Percentiles rank a stretch among this genome's conserved stretches.
Conservation (phyloP, 92 coral and sea anemone species). For the Parazoanthus swiftii region DNA sequence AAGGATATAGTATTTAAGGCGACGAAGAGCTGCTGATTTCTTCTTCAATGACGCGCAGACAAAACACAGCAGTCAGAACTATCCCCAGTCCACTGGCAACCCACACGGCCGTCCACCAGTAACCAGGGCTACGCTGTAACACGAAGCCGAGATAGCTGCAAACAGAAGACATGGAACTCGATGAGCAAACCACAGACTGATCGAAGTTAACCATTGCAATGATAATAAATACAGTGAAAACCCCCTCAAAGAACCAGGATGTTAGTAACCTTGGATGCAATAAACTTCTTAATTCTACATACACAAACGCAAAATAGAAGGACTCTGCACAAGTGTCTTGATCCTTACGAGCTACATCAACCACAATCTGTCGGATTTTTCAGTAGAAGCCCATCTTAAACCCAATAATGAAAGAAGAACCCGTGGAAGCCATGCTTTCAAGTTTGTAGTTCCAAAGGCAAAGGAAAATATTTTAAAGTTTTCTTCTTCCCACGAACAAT, state of each 20-base stretch:
- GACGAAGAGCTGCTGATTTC: conserved; percentile 34
- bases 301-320: too few species aligned
- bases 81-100: conserved; percentile 69
- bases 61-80: conserved; percentile 50
- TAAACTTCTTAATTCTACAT: too few species aligned
- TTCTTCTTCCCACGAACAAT: not conserved
- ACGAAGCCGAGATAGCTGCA: conserved; percentile 82
- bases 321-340: too few species aligned
- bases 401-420: not conserved
- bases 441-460: not conserved
- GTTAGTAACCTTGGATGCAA: too few species aligned
- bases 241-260: too few species aligned
- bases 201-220: not conserved
- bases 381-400: not conserved
- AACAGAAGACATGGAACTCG: not conserved
- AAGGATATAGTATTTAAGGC: not conserved
- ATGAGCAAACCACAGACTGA: not conserved
- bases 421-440: not conserved
- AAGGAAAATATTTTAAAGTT: not conserved
- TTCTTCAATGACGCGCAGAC: conserved; percentile 66
- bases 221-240: too few species aligned
- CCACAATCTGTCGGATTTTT: not conserved
- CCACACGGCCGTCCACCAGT: conserved; percentile 82
- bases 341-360: too few species aligned
- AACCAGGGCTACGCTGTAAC: conserved; percentile 71